phyloP scores from a whole-genome alignment of 2,113 vertebrate genomes.

The Phalacrocorax pelagicus region DNA sequence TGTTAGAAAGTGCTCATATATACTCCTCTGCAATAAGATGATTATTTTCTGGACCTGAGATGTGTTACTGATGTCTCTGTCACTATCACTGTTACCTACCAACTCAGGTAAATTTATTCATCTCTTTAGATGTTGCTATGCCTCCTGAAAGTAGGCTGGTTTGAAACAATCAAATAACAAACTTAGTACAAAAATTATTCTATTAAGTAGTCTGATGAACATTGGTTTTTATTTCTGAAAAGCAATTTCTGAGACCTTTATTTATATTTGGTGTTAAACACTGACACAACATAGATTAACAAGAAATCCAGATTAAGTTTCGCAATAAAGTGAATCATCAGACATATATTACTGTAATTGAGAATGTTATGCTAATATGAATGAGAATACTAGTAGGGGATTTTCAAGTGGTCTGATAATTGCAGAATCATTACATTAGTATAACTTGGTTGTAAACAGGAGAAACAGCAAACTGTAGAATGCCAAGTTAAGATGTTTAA shows the following conservation, averaged over 20 bases:
- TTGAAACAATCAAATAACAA: not conserved
- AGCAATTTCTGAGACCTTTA: not conserved
- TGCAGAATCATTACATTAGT: constrained; percentile 2
- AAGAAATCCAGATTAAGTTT: not conserved
- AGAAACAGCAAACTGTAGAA: not conserved
- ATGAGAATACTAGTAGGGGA: not conserved
- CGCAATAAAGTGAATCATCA: not conserved
- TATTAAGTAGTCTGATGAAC: rapidly evolving
- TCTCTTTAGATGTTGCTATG: not conserved
- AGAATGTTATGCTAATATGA: not conserved
- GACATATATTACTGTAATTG: not conserved
- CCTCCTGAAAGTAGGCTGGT: not conserved
- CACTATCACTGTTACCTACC: not conserved
- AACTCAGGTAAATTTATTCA: not conserved
- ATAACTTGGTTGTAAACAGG: not conserved
- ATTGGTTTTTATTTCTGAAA: not conserved
- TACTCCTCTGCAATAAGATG: not conserved
- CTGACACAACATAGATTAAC: not conserved
- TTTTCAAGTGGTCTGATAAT: constrained; percentile 13
- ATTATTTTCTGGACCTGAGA: not conserved
- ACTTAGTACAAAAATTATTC: not conserved
- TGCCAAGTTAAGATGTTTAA: not conserved
- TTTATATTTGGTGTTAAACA: not conserved
- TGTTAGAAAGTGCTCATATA: not conserved
- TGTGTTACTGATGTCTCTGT: not conserved